phyloP scores from a whole-genome alignment of 2,888 invertebrate species.

The Penaeus monodon region DNA sequence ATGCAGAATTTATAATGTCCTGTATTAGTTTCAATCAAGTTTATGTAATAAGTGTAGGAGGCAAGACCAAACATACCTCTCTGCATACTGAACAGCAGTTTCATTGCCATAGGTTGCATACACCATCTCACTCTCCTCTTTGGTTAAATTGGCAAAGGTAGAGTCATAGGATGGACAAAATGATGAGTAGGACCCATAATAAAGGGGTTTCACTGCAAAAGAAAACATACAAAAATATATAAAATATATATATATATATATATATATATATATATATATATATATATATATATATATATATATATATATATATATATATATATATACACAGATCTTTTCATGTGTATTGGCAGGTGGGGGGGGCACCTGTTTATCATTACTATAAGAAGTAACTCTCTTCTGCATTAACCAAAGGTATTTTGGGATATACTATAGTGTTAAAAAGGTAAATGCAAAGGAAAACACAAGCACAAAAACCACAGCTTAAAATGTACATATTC shows the following conservation, averaged over 20 bases:
- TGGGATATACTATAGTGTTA: no score
- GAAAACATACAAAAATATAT: conserved; percentile 30
- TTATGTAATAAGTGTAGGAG: neutral
- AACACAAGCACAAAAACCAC: no score
- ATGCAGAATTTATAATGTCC: no score
- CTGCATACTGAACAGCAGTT: conserved; percentile 86
- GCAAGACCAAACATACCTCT: conserved; percentile 73
- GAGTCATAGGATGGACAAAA: conserved; percentile 97
- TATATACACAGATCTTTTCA: neutral
- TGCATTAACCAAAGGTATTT: no score
- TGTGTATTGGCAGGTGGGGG: no score
- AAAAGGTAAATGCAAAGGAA: no score
- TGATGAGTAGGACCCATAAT: conserved; percentile 96
- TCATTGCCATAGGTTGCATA: conserved; percentile 94
- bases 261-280: neutral
- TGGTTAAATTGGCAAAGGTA: conserved; percentile 91
- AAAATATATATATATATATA: conserved; percentile 28
- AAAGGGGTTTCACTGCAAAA: conserved; percentile 81
- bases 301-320: conserved; percentile 25
- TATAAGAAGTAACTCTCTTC: no score
- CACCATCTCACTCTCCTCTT: conserved; percentile 92
- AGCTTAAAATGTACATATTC: no score
- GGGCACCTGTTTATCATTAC: no score
- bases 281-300: no score
- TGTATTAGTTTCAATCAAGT: neutral